phyloP scores from a whole-genome alignment of 2,797 vertebrate genomes.

The Coracias cyanogaster region DNA sequence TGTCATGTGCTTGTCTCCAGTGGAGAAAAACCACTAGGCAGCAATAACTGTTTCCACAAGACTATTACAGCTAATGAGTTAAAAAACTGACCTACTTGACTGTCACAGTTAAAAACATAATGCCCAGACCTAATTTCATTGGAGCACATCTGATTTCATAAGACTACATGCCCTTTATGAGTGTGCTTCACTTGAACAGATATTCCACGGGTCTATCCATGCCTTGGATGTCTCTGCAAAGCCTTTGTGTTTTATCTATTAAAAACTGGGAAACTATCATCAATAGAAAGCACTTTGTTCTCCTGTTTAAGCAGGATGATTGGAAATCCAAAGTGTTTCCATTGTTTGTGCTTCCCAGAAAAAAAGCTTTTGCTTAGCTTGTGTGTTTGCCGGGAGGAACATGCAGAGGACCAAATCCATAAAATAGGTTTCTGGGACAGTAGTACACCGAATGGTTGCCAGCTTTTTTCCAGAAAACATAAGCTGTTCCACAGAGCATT shows the following conservation, averaged over 20 bases:
- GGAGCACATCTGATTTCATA: constrained; percentile 50
- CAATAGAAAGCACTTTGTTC: neutral
- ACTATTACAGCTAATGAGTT: constrained; percentile 49
- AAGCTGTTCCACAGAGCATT: constrained; percentile 56
- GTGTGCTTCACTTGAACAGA: neutral
- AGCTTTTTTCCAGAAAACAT: constrained; percentile 56
- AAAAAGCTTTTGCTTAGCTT: neutral
- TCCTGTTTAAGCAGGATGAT: neutral
- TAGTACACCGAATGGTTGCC: constrained; percentile 7
- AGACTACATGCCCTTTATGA: neutral
- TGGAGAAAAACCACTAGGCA: neutral
- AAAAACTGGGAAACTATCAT: neutral
- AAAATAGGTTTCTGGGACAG: constrained; percentile 73
- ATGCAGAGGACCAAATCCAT: neutral
- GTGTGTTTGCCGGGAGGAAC: neutral
- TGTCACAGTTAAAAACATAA: constrained; percentile 50
- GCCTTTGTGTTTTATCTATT: neutral
- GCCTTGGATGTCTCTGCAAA: neutral
- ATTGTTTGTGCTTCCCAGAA: neutral
- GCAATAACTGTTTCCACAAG: constrained; percentile 2
- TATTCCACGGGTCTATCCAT: neutral
- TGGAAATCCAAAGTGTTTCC: neutral
- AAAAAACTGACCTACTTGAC: constrained; percentile 62
- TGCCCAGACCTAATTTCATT: constrained; percentile 59
- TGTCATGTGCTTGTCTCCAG: neutral